Evolutionary conservation across 2,888 invertebrate species (phyloP).

Genomic region (Allacma fusca): DNA sequence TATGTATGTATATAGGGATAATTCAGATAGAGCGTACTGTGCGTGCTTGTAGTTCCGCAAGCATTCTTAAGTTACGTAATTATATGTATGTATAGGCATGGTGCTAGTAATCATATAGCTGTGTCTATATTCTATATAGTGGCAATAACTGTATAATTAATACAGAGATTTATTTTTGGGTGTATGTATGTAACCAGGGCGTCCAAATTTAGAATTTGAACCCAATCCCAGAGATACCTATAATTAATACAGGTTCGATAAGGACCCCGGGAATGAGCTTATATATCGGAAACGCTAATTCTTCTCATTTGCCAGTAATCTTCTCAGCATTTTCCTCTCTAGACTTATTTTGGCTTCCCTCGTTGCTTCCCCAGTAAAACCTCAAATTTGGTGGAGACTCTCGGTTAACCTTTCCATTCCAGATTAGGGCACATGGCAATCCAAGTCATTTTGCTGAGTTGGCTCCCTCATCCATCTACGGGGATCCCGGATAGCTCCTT

Average conservation of each 20-base stretch:
- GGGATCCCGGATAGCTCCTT: no score
- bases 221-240: neutral
- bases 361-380: neutral
- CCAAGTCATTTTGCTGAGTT: neutral
- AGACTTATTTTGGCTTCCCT: conserved; percentile 2
- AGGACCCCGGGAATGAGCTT: neutral
- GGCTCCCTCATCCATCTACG: neutral
- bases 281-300: conserved; percentile 1
- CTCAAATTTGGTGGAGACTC: conserved; percentile 7
- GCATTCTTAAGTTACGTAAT: no score
- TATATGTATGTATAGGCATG: no score
- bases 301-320: conserved; percentile 11
- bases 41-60: no score
- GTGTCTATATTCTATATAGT: no score
- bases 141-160: no score
- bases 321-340: conserved; percentile 7
- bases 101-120: no score
- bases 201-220: no score
- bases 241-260: conserved; percentile 9
- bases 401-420: conserved; percentile 16
- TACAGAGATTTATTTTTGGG: no score
- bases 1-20: no score
- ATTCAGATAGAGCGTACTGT: no score
- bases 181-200: no score
- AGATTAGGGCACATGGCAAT: neutral